These are phyloP conservation scores for Xyrauchen texanus DNA, from an alignment of 2,113 vertebrate genomes.

Conservation along the genomic window DNA sequence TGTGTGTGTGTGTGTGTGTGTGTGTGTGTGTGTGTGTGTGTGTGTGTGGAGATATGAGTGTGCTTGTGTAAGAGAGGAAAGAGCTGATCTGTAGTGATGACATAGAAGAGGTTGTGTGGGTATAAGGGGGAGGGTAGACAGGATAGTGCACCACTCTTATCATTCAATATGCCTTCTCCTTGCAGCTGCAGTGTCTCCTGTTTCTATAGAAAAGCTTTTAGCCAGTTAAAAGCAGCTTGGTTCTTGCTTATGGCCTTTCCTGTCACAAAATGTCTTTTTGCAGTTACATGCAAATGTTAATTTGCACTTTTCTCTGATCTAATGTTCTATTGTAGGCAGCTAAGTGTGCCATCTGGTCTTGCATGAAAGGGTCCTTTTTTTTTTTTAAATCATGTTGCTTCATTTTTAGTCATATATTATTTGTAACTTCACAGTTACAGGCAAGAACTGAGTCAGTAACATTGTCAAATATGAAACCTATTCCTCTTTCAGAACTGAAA, in stretches of 20 bases:
- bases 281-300: neutral
- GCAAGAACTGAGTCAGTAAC: constrained; percentile 12
- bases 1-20: constrained; percentile 7
- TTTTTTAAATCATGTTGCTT: constrained; percentile 1
- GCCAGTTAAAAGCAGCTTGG: constrained; percentile 43
- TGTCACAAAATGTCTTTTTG: neutral
- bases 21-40: too few species aligned
- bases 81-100: constrained; percentile 60
- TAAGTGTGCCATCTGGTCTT: neutral
- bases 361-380: constrained; percentile 3
- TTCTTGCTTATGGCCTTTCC: constrained; percentile 38
- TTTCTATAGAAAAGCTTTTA: constrained; percentile 56
- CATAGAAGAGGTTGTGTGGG: constrained; percentile 59
- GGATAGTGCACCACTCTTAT: constrained; percentile 58
- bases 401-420: constrained; percentile 14
- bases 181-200: constrained; percentile 55
- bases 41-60: too few species aligned
- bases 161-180: constrained; percentile 57
- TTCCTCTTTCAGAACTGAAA: constrained; percentile 18
- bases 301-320: constrained; percentile 7
- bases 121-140: constrained; percentile 42
- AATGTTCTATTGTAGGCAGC: constrained; percentile 6
- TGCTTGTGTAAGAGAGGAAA: constrained; percentile 50
- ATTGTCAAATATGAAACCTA: constrained; percentile 14
- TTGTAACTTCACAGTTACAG: constrained; percentile 7